Base-by-base conservation (phyloP, 2,888 invertebrate genomes). In the Xestia c-nigrum region DNA sequence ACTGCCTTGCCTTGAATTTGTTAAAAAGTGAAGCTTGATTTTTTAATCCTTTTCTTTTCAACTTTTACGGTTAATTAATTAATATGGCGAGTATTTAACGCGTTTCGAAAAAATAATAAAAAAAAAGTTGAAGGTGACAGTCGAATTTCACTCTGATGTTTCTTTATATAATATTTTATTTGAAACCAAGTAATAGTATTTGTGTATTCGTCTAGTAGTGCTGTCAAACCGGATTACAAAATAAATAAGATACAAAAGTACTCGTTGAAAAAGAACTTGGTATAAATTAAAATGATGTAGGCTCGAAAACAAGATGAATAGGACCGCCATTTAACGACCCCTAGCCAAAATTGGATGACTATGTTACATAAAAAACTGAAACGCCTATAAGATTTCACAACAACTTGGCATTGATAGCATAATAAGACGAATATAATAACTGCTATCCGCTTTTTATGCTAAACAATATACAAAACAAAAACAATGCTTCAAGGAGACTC, bases 401-500 rank as follows among this genome's bases (percentile, higher is more conserved):
- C 12, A 67, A 43, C 0, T 76, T 76, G 72, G 55, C 74, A 84
- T 84, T 84, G 57, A 73, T 71, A 38, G 31, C 40, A n/a, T 59
- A 72, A 65, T 71, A 76, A 67, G 70, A 86, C 12, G 65, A 78
- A 52, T 50, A 65, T 71, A 74, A 80, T 61, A 71, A 72, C 52
- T 31, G 31, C 43, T 21, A 70, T 80, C 52, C 43, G 68, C 43
- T 84, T 71, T 77, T 85, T 75, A 73, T 47, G 19, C 19, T 52
- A 64, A 84, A 84, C 84, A 85, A 85, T 84, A 69, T 76, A 82
- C 52, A 67, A 10, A 47, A 68, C 67, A 80, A 72, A 75, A 84
- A 75, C 47, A 38, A 52, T 66, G 61, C 65, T 69, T 83, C 80
- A 86, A 78, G 74, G 81, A 50, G 52, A 80, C 55, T n/a, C 46